phyloP scores from a whole-genome alignment of 2,113 vertebrate species.

The Oryzias celebensis region DNA sequence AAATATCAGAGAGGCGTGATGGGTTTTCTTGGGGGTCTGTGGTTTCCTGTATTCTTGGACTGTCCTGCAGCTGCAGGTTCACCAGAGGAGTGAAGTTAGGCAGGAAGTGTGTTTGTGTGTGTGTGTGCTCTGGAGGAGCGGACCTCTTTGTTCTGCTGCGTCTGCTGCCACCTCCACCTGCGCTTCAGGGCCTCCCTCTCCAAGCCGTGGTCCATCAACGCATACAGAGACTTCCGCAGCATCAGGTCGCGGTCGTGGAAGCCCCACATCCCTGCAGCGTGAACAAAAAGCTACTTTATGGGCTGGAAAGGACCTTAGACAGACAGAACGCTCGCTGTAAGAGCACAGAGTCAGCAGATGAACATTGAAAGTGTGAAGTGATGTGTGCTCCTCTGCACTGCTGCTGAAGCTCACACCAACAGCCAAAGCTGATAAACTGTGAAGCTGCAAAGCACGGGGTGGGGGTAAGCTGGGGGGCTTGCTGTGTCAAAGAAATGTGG shows the following conservation, averaged over 20 bases:
- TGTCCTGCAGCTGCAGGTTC: neutral
- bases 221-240: conserved; percentile 89
- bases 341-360: conserved; percentile 1
- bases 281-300: accelerated
- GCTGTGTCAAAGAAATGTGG: conserved; percentile 22
- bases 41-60: too few relatives aligned
- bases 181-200: conserved; percentile 89
- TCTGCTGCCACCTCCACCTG: conserved; percentile 97
- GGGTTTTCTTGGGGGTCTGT: too few relatives aligned
- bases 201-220: conserved; percentile 88
- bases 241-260: conserved; percentile 94
- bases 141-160: conserved; percentile 98
- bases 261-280: conserved; percentile 91
- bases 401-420: too few relatives aligned
- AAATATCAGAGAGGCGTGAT: too few relatives aligned
- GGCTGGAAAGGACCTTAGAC: neutral
- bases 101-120: neutral
- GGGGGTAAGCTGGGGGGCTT: neutral
- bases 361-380: too few relatives aligned
- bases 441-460: neutral
- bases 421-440: conserved; percentile 42
- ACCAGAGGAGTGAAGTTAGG: too few relatives aligned
- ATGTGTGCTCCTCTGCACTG: too few relatives aligned
- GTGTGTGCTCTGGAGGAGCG: conserved; percentile 4
- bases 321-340: conserved; percentile 2